Conservation (phyloP, 2,113 vertebrate species). For the Pelobates fuscus region DNA sequence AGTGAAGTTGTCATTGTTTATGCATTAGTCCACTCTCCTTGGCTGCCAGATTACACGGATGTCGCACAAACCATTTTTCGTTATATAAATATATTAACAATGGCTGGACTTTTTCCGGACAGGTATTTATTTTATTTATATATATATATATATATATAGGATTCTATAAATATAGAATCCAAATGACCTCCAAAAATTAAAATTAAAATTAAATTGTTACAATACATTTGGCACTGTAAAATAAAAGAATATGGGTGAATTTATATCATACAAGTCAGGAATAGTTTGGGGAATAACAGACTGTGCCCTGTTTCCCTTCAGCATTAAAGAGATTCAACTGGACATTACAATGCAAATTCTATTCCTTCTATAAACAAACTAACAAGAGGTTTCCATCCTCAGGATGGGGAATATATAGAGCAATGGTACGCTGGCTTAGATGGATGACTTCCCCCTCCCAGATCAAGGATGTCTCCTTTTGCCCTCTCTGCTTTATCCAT, state of each 20-base stretch:
- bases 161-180: no score
- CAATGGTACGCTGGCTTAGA: slow-evolving; percentile 41
- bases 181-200: no score
- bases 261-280: neutral
- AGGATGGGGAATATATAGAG: slow-evolving; percentile 15
- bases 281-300: neutral
- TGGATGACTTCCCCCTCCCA: slow-evolving; percentile 65
- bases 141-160: no score
- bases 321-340: slow-evolving; percentile 54
- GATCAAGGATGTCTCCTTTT: slow-evolving; percentile 67
- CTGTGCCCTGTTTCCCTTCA: slow-evolving; percentile 25
- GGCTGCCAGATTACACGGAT: no score
- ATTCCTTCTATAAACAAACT: slow-evolving; percentile 23
- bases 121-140: no score
- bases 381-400: slow-evolving; percentile 11
- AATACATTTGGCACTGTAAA: neutral
- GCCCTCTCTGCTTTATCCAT: slow-evolving; percentile 65
- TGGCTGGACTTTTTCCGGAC: no score
- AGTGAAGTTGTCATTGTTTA: no score
- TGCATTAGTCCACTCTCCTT: no score
- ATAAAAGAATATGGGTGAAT: neutral
- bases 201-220: neutral
- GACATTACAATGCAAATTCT: slow-evolving; percentile 40
- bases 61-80: no score
- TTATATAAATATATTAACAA: no score